Evolutionary conservation across 1,140 invertebrate genomes (phyloP).

Genomic region (Drosophila sulfurigaster): DNA sequence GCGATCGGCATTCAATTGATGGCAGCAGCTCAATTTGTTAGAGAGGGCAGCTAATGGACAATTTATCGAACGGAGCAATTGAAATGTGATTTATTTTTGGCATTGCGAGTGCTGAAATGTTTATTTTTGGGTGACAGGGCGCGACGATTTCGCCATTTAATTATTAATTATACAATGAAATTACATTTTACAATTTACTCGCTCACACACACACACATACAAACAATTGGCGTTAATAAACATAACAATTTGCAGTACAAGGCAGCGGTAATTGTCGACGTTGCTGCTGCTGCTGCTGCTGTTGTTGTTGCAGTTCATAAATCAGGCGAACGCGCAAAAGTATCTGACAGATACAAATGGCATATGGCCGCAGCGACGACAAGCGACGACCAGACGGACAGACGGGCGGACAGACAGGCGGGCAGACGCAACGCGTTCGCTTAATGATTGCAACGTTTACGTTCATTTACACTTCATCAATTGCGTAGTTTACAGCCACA

Average conservation of each 20-base stretch:
- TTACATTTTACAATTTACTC: constrained; percentile 45
- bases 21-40: neutral
- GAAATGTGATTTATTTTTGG: constrained; percentile 28
- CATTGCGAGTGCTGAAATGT: neutral
- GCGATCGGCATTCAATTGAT: too few relatives aligned
- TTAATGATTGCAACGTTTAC: constrained; percentile 52
- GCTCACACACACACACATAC: neutral
- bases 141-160: constrained; percentile 15
- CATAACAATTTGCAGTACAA: constrained; percentile 46
- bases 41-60: constrained; percentile 1
- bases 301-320: constrained; percentile 61
- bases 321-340: constrained; percentile 63
- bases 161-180: constrained; percentile 59
- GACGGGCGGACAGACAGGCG: neutral
- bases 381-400: neutral
- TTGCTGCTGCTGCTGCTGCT: constrained; percentile 23
- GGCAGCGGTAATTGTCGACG: constrained; percentile 46
- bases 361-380: constrained; percentile 45
- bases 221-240: constrained; percentile 56
- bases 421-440: constrained; percentile 12
- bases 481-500: constrained; percentile 66
- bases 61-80: constrained; percentile 3
- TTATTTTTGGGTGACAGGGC: constrained; percentile 13
- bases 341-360: constrained; percentile 76
- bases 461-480: constrained; percentile 59